Evolutionary conservation across 1,140 invertebrate genomes (phyloP).

Genomic region (Atta texana): DNA sequence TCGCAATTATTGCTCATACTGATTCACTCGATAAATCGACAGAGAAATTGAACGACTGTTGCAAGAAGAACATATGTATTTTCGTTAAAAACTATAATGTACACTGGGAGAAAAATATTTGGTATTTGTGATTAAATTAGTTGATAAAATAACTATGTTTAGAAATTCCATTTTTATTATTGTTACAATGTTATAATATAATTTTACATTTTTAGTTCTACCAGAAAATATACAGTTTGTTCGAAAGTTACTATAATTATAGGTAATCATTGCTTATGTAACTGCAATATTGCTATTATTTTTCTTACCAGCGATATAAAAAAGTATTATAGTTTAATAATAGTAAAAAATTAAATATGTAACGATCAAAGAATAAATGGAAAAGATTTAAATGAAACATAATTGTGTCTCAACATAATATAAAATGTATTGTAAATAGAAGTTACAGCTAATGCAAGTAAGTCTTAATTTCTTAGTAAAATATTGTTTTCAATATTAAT

Average conservation of each 20-base stretch:
- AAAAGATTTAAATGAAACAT: not conserved
- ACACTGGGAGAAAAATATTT: not conserved
- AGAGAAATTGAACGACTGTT: not conserved
- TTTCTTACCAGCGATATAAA: not conserved
- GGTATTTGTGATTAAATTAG: too few species aligned
- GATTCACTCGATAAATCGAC: not conserved
- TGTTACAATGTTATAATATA: not conserved
- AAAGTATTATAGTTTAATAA: not conserved
- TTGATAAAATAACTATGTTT: too few species aligned
- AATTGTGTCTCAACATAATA: not conserved
- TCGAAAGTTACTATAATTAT: too few species aligned
- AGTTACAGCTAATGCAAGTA: not conserved
- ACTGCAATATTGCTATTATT: too few species aligned
- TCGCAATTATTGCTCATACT: not conserved
- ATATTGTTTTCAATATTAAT: not conserved
- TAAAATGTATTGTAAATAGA: not conserved
- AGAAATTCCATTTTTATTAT: not conserved
- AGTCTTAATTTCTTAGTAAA: not conserved
- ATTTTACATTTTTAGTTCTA: too few species aligned
- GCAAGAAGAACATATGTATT: not conserved
- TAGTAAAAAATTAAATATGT: not conserved
- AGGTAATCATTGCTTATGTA: too few species aligned
- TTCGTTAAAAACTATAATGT: not conserved
- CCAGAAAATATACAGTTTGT: too few species aligned
- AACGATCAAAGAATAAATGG: not conserved